Percentiles rank a stretch among this genome's conserved stretches.
Evolutionary conservation across 2,113 vertebrate genomes (phyloP).

Genomic region (Ailuropoda melanoleuca): DNA sequence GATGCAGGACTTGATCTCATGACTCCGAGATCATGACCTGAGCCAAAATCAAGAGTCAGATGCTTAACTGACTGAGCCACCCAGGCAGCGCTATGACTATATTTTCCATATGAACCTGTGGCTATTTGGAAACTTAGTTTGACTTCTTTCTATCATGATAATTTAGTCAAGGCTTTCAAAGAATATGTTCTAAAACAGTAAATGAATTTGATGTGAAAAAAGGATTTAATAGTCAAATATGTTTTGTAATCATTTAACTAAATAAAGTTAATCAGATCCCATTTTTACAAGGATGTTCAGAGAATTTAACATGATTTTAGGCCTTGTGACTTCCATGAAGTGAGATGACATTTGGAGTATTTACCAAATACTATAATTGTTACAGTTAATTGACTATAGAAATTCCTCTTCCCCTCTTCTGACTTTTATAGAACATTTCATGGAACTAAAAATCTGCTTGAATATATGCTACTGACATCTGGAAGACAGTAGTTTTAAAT

Average conservation of each 20-base stretch:
- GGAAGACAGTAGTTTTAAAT: not conserved
- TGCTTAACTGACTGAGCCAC: not conserved
- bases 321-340: not conserved
- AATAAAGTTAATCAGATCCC: not conserved
- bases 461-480: not conserved
- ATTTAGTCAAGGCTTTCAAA: not conserved
- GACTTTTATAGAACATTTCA: not conserved
- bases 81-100: not conserved
- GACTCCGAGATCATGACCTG: not conserved
- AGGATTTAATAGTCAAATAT: not conserved
- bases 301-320: not conserved
- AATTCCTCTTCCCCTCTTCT: too few relatives aligned
- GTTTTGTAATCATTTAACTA: conserved; percentile 2
- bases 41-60: not conserved
- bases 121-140: not conserved
- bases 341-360: not conserved
- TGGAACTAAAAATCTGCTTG: not conserved
- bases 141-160: not conserved
- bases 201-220: not conserved
- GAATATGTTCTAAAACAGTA: not conserved
- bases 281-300: not conserved
- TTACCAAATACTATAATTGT: too few relatives aligned
- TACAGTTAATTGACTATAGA: not conserved
- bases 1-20: not conserved
- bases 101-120: not conserved